Conservation (phyloP, 2,113 vertebrate genomes). For the Tautogolabrus adspersus region DNA sequence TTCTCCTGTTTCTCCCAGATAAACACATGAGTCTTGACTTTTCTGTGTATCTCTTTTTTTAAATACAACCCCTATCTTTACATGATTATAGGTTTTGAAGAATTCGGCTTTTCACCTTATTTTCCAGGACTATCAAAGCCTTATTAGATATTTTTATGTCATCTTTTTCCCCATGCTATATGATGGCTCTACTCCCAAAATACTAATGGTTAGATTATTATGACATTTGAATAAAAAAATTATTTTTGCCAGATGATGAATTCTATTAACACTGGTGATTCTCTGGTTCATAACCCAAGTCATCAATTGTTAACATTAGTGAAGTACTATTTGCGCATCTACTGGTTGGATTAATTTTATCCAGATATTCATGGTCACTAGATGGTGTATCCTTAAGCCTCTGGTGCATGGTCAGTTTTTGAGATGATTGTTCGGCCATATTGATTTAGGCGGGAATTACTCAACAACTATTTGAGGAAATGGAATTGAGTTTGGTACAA, state of each 20-base stretch:
- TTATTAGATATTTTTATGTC: neutral
- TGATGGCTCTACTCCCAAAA: neutral
- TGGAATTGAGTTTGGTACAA: neutral
- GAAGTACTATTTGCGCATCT: no score
- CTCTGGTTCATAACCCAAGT: no score
- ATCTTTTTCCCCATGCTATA: neutral
- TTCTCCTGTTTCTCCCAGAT: slow-evolving; percentile 4
- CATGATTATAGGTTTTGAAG: neutral
- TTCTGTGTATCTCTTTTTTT: neutral
- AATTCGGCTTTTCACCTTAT: neutral
- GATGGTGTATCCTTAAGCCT: no score
- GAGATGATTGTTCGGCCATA: no score
- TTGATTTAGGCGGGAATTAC: no score
- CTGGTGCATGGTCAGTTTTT: no score
- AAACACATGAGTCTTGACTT: slow-evolving; percentile 1
- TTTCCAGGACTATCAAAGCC: neutral
- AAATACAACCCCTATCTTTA: neutral
- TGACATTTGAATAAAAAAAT: neutral
- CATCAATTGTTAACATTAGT: neutral
- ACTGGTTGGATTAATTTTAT: no score
- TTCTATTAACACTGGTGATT: neutral
- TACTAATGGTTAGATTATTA: neutral
- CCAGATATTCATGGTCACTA: no score
- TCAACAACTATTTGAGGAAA: neutral
- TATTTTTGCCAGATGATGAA: no score